Evolutionary conservation across 1,140 invertebrate genomes (phyloP).

Genomic region (Drosophila seguyi): DNA sequence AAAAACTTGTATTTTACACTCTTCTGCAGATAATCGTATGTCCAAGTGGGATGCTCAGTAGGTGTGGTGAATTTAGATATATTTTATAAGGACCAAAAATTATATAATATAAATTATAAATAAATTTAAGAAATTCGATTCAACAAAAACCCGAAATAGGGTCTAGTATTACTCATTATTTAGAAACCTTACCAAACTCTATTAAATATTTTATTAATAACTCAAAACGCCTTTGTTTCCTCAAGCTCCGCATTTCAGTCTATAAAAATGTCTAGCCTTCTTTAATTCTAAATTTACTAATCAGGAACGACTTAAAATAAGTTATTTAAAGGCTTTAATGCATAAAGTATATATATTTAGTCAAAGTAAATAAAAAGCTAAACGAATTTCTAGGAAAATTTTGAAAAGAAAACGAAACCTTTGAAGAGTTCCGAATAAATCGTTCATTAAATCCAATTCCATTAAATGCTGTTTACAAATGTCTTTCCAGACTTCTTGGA

Average conservation of each 20-base stretch:
- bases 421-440: not conserved
- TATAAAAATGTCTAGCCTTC: not conserved
- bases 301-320: not conserved
- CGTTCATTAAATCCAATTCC: constrained; percentile 1
- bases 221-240: not conserved
- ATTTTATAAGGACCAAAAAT: too few relatives aligned
- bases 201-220: not conserved
- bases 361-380: not conserved
- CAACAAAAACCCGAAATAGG: too few relatives aligned
- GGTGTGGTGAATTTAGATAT: not conserved
- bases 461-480: not conserved
- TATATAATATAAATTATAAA: too few relatives aligned
- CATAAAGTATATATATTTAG: too few relatives aligned
- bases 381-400: not conserved
- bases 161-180: too few relatives aligned
- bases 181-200: not conserved
- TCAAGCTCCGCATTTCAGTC: too few relatives aligned
- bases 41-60: constrained; percentile 4
- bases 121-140: too few relatives aligned
- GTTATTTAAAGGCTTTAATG: not conserved
- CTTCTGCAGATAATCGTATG: constrained; percentile 35
- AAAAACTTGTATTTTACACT: constrained; percentile 27
- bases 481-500: not conserved
- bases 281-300: too few relatives aligned
- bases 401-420: not conserved